phyloP scores from a whole-genome alignment of 2,888 invertebrate genomes.

The Ganaspis brasiliensis region DNA sequence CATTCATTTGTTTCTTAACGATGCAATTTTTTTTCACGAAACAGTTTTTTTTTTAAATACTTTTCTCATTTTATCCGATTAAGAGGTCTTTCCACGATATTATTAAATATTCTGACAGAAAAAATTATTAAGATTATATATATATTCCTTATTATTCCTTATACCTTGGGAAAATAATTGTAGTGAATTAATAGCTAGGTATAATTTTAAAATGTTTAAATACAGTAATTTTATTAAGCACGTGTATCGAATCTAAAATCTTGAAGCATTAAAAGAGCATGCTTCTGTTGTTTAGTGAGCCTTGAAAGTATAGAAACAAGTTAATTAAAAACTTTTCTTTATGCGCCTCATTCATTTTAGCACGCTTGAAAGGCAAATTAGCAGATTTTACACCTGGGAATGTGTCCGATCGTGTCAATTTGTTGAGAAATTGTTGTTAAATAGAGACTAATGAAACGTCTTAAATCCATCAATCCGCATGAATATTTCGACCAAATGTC shows the following conservation, averaged over 20 bases:
- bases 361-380: too few relatives aligned
- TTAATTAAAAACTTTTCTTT: background rate
- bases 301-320: constrained; percentile 7
- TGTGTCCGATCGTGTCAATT: too few relatives aligned
- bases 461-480: background rate
- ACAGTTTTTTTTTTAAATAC: too few relatives aligned
- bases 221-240: background rate
- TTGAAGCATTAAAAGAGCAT: background rate
- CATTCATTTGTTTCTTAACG: too few relatives aligned
- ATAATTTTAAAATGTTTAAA: background rate
- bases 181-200: background rate
- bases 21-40: too few relatives aligned
- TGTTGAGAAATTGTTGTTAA: too few relatives aligned
- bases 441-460: background rate
- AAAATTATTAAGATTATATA: too few relatives aligned
- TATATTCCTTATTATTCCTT: background rate
- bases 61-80: too few relatives aligned
- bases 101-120: too few relatives aligned
- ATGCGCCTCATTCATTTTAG: too few relatives aligned
- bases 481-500: background rate
- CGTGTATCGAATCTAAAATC: background rate
- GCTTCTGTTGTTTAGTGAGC: background rate
- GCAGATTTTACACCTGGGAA: too few relatives aligned
- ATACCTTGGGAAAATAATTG: constrained; percentile 7
- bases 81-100: too few relatives aligned